Evolutionary conservation across 1,140 invertebrate genomes (phyloP).

Genomic region (Diachasma alloeum): DNA sequence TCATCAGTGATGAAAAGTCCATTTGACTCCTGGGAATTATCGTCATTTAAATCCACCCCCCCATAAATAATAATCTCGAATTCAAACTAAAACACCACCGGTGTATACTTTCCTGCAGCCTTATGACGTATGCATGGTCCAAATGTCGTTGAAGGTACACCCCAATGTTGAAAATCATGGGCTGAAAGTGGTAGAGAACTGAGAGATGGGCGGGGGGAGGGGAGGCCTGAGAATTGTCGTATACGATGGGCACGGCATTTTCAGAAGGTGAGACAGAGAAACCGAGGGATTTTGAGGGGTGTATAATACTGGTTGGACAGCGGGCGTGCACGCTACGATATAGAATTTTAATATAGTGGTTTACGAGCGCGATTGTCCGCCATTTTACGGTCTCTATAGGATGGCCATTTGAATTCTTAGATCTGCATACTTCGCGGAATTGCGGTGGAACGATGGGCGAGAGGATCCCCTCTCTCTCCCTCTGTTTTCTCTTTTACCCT

Average conservation of each 20-base stretch:
- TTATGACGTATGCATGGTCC: slow-evolving; percentile 29
- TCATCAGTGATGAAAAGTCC: neutral
- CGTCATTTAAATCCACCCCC: neutral
- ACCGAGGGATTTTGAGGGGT: slow-evolving; percentile 3
- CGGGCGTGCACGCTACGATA: slow-evolving; percentile 45
- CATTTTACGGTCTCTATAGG: slow-evolving; percentile 61
- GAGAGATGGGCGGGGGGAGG: neutral
- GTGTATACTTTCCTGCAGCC: neutral
- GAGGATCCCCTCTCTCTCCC: neutral
- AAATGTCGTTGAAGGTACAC: slow-evolving; percentile 17
- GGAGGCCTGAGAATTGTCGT: slow-evolving; percentile 10
- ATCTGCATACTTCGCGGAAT: slow-evolving; percentile 66
- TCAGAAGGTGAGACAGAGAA: neutral
- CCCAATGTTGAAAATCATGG: slow-evolving; percentile 7
- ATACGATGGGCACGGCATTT: neutral
- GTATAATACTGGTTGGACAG: slow-evolving; percentile 13
- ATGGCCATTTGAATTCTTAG: slow-evolving; percentile 66
- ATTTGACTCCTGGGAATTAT: neutral
- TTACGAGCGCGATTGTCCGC: slow-evolving; percentile 66
- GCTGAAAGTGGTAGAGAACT: slow-evolving; percentile 7
- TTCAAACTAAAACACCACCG: neutral
- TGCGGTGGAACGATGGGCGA: slow-evolving; percentile 47
- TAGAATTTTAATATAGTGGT: slow-evolving; percentile 67
- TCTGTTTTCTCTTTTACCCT: slow-evolving; percentile 5
- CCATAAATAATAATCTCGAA: neutral